Evolutionary conservation across 2,113 vertebrate genomes (phyloP).

Genomic region (Tauraco erythrolophus): DNA sequence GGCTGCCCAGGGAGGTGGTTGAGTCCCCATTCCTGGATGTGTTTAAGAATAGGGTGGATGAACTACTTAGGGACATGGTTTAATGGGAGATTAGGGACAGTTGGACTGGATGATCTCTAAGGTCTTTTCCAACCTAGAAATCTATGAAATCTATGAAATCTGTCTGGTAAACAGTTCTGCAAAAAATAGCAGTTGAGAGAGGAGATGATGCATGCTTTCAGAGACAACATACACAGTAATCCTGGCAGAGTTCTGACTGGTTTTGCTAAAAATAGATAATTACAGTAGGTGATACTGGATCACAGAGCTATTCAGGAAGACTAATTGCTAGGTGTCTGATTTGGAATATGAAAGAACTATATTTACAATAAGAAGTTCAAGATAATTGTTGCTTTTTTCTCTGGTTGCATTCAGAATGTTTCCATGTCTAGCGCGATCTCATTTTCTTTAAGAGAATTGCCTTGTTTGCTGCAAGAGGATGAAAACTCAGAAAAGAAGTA

Average conservation of each 20-base stretch:
- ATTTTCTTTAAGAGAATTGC: background rate
- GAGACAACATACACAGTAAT: background rate
- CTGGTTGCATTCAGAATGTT: background rate
- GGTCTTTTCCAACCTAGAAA: too few relatives aligned
- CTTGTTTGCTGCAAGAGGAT: background rate
- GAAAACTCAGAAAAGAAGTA: background rate
- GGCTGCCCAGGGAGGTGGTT: too few relatives aligned
- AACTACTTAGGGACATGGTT: too few relatives aligned
- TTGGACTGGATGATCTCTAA: too few relatives aligned
- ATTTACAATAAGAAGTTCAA: background rate
- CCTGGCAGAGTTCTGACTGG: background rate
- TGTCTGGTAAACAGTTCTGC: background rate
- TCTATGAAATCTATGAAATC: too few relatives aligned
- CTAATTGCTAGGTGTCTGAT: background rate
- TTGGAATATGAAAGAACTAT: background rate
- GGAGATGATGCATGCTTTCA: background rate
- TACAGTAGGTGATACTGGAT: background rate
- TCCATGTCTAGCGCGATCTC: background rate
- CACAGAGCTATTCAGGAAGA: background rate
- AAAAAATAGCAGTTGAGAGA: background rate
- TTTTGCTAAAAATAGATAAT: conserved; percentile 19
- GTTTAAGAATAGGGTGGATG: too few relatives aligned
- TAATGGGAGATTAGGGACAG: too few relatives aligned
- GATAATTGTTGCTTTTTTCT: background rate
- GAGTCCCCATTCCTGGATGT: too few relatives aligned